These are phyloP conservation scores for Leucania comma DNA, from an alignment of 2,888 invertebrate species.

Conservation along the genomic window DNA sequence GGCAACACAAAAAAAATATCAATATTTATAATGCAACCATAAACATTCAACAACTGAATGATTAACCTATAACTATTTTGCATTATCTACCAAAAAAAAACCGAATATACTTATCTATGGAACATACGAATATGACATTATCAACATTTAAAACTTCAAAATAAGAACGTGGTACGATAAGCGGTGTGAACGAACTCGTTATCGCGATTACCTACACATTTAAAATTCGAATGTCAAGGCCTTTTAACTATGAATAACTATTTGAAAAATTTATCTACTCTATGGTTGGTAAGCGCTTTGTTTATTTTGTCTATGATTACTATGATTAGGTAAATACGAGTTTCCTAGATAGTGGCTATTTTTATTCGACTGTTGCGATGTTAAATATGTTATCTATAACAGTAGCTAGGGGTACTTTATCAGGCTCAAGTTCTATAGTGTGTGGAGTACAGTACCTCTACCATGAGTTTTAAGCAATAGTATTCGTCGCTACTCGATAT, in stretches of 20 bases:
- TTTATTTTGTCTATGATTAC: not conserved
- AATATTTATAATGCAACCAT: not conserved
- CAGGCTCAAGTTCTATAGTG: too few relatives aligned
- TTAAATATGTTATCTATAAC: too few relatives aligned
- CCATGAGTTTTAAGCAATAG: too few relatives aligned
- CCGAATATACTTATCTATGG: conserved; percentile 21
- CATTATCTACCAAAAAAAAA: conserved; percentile 14
- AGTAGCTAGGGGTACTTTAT: too few relatives aligned
- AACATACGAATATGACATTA: conserved; percentile 24
- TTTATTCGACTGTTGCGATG: not conserved
- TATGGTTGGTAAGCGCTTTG: not conserved
- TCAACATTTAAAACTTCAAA: conserved; percentile 40
- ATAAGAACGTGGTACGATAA: conserved; percentile 53
- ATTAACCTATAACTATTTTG: conserved; percentile 14
- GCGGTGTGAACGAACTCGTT: conserved; percentile 59
- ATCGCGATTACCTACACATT: conserved; percentile 53
- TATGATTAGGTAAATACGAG: too few relatives aligned
- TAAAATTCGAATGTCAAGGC: conserved; percentile 63
- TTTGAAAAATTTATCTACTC: not conserved
- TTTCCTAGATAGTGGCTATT: not conserved
- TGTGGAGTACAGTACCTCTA: too few relatives aligned
- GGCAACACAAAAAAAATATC: not conserved
- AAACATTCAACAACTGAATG: conserved; percentile 1
- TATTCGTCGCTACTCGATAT: too few relatives aligned
- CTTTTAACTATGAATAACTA: conserved; percentile 19